Conservation (phyloP, 2,888 invertebrate species). For the Pachliopta kotzebuea region DNA sequence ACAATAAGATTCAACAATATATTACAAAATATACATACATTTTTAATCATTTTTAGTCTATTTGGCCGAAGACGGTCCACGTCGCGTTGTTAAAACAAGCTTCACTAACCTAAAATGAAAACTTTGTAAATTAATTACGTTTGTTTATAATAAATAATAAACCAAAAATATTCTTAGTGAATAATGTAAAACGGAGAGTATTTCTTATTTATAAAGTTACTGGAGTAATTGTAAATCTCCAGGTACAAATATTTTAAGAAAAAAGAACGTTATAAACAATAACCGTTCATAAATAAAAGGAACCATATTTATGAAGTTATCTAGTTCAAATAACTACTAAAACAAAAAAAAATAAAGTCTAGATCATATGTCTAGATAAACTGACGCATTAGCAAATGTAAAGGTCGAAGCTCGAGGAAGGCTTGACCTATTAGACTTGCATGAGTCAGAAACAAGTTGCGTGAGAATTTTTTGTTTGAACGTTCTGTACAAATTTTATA, state of each 20-base stretch:
- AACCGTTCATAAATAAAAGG: too few relatives aligned
- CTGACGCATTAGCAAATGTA: constrained; percentile 6
- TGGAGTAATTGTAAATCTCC: background rate
- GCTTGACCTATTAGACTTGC: constrained; percentile 5
- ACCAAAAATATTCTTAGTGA: background rate
- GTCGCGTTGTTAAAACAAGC: constrained; percentile 26
- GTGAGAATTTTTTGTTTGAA: background rate
- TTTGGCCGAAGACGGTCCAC: constrained; percentile 33
- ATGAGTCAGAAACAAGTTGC: constrained; percentile 16
- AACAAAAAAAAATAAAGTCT: constrained; percentile 2
- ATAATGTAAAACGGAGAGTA: too few relatives aligned
- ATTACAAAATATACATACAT: constrained; percentile 71
- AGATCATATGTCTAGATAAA: constrained; percentile 1
- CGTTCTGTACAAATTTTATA: background rate
- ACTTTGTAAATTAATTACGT: background rate
- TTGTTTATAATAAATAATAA: background rate
- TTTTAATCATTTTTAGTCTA: constrained; percentile 39
- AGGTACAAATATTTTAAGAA: background rate
- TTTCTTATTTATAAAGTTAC: too few relatives aligned
- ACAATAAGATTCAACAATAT: constrained; percentile 66
- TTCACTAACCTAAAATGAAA: background rate
- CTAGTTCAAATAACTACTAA: background rate
- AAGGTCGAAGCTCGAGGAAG: constrained; percentile 18
- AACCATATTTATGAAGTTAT: too few relatives aligned
- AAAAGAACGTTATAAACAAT: too few relatives aligned